Evolutionary conservation across 2,888 invertebrate species (phyloP).

Genomic region (Adineta ricciae): DNA sequence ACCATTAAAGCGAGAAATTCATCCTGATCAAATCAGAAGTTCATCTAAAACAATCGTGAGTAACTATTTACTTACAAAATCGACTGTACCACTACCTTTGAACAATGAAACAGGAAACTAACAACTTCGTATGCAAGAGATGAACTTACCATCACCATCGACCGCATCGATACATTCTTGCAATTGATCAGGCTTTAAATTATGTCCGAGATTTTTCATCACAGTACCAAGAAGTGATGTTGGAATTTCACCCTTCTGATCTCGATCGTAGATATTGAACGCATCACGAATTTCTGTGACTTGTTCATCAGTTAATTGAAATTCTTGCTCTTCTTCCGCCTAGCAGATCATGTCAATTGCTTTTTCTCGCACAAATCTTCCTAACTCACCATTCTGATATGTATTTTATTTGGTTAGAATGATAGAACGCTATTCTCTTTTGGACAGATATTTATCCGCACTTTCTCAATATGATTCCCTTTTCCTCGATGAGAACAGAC

Average conservation of each 20-base stretch:
- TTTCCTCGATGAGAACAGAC: not conserved
- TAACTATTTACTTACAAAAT: slow-evolving; percentile 2
- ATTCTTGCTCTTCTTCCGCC: slow-evolving; percentile 12
- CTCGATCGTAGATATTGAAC: slow-evolving; percentile 32
- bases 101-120: not conserved
- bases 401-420: not conserved
- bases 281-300: slow-evolving; percentile 28
- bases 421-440: not conserved
- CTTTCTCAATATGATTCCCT: not conserved
- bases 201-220: slow-evolving; percentile 35
- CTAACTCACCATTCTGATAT: not conserved
- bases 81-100: slow-evolving; percentile 32
- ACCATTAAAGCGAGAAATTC: slow-evolving; percentile 34
- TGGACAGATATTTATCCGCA: not conserved
- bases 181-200: slow-evolving; percentile 34
- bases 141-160: slow-evolving; percentile 32
- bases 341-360: not conserved
- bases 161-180: slow-evolving; percentile 34
- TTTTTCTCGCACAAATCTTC: no score
- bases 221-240: slow-evolving; percentile 32
- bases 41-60: not conserved
- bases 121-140: no score
- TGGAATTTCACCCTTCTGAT: slow-evolving; percentile 31
- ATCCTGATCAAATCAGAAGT: not conserved
- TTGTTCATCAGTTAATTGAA: not conserved